Evolutionary conservation across 1,140 invertebrate genomes (phyloP), one percentile per base, ranked within the genome.

Genomic region (Heliothis virescens): DNA sequence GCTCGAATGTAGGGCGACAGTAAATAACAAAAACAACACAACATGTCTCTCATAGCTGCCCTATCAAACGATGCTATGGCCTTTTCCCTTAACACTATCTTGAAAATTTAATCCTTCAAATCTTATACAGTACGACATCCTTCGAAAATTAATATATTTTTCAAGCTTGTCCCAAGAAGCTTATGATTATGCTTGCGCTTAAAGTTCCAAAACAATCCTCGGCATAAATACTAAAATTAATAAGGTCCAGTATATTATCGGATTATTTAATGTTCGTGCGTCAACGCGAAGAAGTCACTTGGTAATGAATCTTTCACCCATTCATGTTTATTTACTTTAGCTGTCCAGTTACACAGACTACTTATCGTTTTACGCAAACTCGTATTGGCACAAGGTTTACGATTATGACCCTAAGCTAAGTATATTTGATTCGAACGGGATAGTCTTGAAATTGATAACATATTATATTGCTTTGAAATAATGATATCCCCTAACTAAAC

Each of bases 1-100:
- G 53, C 71, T 55, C 65, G 80, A 79, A 87, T 85, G 78, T 90
- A 89, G 86, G 84, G 78, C 82, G 79, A 79, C 79, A 71, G 55
- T 80, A 65, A 82, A 55, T 47, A 76, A 81, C 47, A 67, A 82
- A 73, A 79, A 79, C 65, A 74, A 69, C 21, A 53, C 16, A 16
- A 57, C 41, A 29, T 41, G 52, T 74, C 26, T 47, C 5, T n/a
- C 34, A 74, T 65, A 71, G 41, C 12, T 13, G 13, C 18, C 55
- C 9, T 74, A 60, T 74, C 53, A 59, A 74, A 60, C 26, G 52
- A 10, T 10, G 0, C 12, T 29, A 2, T 53, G 18, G 52, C 34
- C n/a, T 69, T 69, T 69, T 69, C 52, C 5, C 13, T 18, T 2
- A 57, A 65, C 16, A 41, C n/a, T 16, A 48, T 47, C 62, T 12